Evolutionary conservation across 1,140 invertebrate genomes (phyloP).

Genomic region (Idris sp.): DNA sequence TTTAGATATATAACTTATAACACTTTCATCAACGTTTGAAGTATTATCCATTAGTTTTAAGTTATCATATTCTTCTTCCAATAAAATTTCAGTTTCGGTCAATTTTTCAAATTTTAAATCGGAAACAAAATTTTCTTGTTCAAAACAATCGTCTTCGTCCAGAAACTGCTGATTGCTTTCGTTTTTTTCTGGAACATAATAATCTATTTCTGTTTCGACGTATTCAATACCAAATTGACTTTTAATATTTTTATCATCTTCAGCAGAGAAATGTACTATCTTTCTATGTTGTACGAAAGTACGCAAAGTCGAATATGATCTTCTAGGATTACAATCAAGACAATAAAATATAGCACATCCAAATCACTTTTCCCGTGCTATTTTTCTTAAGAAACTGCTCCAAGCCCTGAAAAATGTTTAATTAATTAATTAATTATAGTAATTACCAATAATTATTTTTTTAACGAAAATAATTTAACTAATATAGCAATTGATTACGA

Average conservation of each 20-base stretch:
- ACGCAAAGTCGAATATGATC: conserved; percentile 1
- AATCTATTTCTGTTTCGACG: neutral
- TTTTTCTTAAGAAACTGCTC: no score
- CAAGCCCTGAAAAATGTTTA: no score
- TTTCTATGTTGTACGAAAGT: conserved; percentile 9
- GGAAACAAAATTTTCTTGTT: no score
- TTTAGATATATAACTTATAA: conserved; percentile 19
- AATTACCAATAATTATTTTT: no score
- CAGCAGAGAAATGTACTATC: conserved; percentile 3
- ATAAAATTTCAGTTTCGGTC: neutral
- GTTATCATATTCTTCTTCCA: conserved; percentile 1
- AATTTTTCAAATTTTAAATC: conserved; percentile 7
- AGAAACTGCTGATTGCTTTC: neutral
- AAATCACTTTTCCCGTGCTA: no score
- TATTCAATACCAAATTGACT: neutral
- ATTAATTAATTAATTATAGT: no score
- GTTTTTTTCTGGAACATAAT: conserved; percentile 3
- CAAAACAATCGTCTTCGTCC: conserved; percentile 1
- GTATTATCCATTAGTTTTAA: neutral
- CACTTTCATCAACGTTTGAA: conserved; percentile 4
- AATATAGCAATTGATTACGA: no score
- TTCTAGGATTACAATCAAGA: conserved; percentile 1
- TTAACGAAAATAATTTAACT: no score
- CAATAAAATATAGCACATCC: conserved; percentile 17
- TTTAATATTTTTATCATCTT: neutral